Evolutionary conservation across 1,140 invertebrate species (phyloP), one percentile per base, ranked within the genome.

Genomic region (Drosophila pruinosa): DNA sequence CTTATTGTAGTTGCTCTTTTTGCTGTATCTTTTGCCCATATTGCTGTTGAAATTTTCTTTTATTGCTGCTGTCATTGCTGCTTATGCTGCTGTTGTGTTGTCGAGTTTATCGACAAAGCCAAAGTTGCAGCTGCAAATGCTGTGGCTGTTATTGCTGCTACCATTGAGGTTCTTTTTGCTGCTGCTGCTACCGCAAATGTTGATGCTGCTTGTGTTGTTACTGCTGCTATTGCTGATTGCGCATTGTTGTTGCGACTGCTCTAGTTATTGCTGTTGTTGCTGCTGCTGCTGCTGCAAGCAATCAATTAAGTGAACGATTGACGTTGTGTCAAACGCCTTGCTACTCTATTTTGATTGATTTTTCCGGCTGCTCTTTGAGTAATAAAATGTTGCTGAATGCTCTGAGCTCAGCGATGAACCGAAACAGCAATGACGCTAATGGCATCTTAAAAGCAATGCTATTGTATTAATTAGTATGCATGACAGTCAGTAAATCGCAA

Each of bases 271-370:
- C 2, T 43, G n/a, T 22, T 26, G 5, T 24, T 28, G 31, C 12
- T 12, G 21, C n/a, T 28, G 21, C 38, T 67, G 31, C 36, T 67
- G 45, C 28, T 58, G 59, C 47, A 53, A 67, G 73, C 73, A 81
- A 86, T 85, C 81, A 85, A 85, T 85, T 85, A 81, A 77, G 31
- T 50, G 26, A 34, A 48, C 63, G 34, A 58, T 67, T 67, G 69
- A 58, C 59, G 31, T 41, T 36, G 56, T 81, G 80, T 69, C 75
- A 76, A 85, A 70, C 63, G 39, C 62, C 76, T 71, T 77, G 69
- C 47, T 63, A 62, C 77, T 65, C 39, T 47, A 57, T 68, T 72
- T 86, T 85, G 82, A 85, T 85, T 85, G 81, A 85, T 86, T 81
- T 77, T 65, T 69, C 14, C 4, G 39, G 38, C 17, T 19, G 24